A percentile compares a stretch with the other conserved stretches of the same genome.
phyloP scores from a whole-genome alignment of 1,140 invertebrate species.

The Oryzaephilus surinamensis region DNA sequence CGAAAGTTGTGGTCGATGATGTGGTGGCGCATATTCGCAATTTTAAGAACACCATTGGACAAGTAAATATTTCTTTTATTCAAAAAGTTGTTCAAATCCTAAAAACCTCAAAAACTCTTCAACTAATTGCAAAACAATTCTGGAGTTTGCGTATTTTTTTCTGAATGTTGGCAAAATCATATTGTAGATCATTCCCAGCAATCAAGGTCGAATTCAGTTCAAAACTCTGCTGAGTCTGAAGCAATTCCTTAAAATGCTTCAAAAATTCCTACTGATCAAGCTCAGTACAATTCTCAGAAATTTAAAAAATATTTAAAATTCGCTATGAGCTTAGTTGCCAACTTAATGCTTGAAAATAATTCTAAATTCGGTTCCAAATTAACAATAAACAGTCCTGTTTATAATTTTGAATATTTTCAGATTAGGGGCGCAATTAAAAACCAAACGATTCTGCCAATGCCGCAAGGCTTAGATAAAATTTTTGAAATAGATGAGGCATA shows the following conservation, averaged over 20 bases:
- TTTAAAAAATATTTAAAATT: neutral
- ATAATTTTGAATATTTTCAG: constrained; percentile 32
- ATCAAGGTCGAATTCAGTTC: too few species aligned
- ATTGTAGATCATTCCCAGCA: too few species aligned
- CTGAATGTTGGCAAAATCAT: neutral
- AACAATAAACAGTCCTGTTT: constrained; percentile 1
- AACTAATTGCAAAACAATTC: neutral
- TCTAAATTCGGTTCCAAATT: neutral
- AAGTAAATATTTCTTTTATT: constrained; percentile 47
- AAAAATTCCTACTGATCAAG: too few species aligned
- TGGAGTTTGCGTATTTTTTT: constrained; percentile 1
- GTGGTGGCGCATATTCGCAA: constrained; percentile 62
- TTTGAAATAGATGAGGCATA: constrained; percentile 46
- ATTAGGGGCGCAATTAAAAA: constrained; percentile 45
- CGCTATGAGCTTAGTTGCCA: neutral
- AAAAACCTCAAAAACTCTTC: neutral
- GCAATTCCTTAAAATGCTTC: too few species aligned
- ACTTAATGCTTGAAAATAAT: neutral
- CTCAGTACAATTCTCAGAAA: too few species aligned
- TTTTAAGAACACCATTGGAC: constrained; percentile 62
- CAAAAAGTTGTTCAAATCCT: neutral
- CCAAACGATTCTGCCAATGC: constrained; percentile 60
- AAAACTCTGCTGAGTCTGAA: too few species aligned
- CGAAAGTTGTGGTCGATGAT: constrained; percentile 61
- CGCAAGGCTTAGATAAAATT: constrained; percentile 59